Percentiles rank a stretch among this genome's conserved stretches.
Conservation (phyloP, 2,888 invertebrate genomes). For the Gordius sp. region DNA sequence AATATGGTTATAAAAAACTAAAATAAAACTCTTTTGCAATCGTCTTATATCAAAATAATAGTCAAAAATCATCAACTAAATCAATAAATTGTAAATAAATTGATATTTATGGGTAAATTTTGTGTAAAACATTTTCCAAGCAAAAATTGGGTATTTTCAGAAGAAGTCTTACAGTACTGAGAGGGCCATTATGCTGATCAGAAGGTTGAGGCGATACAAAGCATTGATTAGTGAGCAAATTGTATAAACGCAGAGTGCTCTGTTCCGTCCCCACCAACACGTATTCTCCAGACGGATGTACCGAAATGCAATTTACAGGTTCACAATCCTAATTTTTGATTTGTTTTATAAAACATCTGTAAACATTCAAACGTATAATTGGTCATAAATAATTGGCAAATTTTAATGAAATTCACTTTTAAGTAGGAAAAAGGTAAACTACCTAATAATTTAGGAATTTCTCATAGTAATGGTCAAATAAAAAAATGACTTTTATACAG, state of each 20-base stretch:
- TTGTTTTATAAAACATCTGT: slow-evolving; percentile 16
- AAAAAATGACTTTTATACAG: too few species aligned
- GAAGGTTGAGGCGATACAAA: slow-evolving; percentile 63
- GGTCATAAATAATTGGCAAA: too few species aligned
- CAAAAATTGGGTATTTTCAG: too few species aligned
- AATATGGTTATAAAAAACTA: too few species aligned
- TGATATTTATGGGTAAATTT: neutral
- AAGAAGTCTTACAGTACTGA: slow-evolving; percentile 31
- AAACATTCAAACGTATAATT: neutral
- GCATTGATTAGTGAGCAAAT: slow-evolving; percentile 76
- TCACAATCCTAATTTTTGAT: slow-evolving; percentile 47
- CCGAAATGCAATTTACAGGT: slow-evolving; percentile 58
- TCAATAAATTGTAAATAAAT: neutral
- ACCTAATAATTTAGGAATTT: too few species aligned
- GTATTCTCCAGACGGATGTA: slow-evolving; percentile 82
- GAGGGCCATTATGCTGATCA: slow-evolving; percentile 32
- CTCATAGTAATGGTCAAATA: too few species aligned
- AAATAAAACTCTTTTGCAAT: too few species aligned
- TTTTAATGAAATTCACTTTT: too few species aligned
- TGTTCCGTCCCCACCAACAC: slow-evolving; percentile 74
- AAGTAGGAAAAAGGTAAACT: too few species aligned
- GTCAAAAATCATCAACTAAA: neutral
- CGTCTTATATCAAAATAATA: too few species aligned
- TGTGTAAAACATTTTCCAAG: neutral
- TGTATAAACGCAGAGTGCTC: slow-evolving; percentile 55